These are phyloP conservation scores for Montipora capricornis DNA, from an alignment of 64 coral and sea anemone genomes.

Conservation along the genomic window DNA sequence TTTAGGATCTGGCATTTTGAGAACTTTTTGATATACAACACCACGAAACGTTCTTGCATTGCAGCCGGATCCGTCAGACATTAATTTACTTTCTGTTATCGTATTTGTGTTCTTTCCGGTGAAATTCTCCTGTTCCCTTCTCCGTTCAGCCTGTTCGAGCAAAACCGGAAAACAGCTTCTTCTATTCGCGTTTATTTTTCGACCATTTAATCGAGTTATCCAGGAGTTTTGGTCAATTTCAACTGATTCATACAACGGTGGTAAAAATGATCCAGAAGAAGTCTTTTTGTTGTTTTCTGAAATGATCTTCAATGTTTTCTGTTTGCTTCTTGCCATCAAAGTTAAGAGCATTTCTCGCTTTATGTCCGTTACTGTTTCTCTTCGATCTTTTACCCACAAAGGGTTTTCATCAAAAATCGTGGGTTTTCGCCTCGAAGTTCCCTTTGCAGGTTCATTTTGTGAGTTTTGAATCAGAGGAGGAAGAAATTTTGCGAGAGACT, in stretches of 20 bases:
- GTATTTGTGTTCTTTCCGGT: not conserved
- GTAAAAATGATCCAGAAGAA: not conserved
- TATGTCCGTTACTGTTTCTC: not conserved
- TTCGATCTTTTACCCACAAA: slow-evolving; percentile 33
- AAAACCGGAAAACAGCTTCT: slow-evolving; percentile 82
- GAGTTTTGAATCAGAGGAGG: slow-evolving; percentile 49
- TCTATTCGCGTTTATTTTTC: not conserved
- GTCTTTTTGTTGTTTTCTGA: slow-evolving; percentile 42
- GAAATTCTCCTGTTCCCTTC: not conserved
- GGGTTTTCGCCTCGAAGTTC: not conserved
- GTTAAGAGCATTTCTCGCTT: slow-evolving; percentile 34
- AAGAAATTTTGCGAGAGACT: slow-evolving; percentile 77
- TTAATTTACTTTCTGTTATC: not conserved
- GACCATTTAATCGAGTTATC: slow-evolving; percentile 64
- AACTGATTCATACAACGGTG: not conserved
- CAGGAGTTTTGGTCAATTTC: not conserved
- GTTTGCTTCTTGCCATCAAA: slow-evolving; percentile 30
- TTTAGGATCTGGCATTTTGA: slow-evolving; percentile 27
- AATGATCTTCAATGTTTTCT: slow-evolving; percentile 41
- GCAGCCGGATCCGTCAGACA: not conserved
- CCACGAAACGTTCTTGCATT: slow-evolving; percentile 20
- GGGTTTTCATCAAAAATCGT: slow-evolving; percentile 13
- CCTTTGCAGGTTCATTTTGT: not conserved
- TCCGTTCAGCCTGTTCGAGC: not conserved
- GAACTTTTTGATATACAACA: slow-evolving; percentile 20